Evolutionary conservation across 37 sponge, comb jelly and placozoan species (phyloP), one percentile per base, ranked within the genome.

Genomic region (Eunapius fragilis): DNA sequence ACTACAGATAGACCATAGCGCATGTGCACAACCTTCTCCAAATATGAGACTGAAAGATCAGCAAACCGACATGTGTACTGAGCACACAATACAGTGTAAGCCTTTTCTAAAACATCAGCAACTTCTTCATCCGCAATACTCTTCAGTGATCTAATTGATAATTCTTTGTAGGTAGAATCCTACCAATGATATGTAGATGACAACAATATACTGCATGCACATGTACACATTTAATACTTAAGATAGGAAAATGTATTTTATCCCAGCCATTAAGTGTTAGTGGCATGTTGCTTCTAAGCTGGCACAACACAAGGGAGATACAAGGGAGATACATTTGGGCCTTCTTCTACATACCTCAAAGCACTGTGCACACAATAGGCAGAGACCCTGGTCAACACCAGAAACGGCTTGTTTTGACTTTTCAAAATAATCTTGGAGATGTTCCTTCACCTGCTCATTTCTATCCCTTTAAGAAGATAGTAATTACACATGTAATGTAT

Each of bases 161-260:
- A 74, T 76, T 84, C 78, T 77, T 87, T 91, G 71, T 84, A 70
- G 25, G 87, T n/a, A 37, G 92, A 84, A 87, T 92, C 89, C 92
- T 92, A 30, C 45, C 58, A 10, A 58, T 72, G 58, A 76, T 72
- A 35, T n/a, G n/a, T n/a, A 9, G 9, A 75, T 76, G 36, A 41
- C 41, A 80, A 34, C 36, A 41, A 32, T 41, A 34, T 30, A 41
- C 41, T 41, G 41, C 41, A 41, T 41, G 41, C 41, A 41, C 41
- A 41, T 41, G 41, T 41, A 41, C 41, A 41, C 41, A 41, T 41
- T 41, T 41, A 41, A 41, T 41, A 41, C 41, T 41, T n/a, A n/a
- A n/a, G n/a, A n/a, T n/a, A n/a, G n/a, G n/a, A n/a, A n/a, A n/a
- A n/a, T n/a, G n/a, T n/a, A n/a, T n/a, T n/a, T n/a, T n/a, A n/a